Evolutionary conservation across 2,797 vertebrate genomes (phyloP), one percentile per base, ranked within the genome.

Genomic region (Acrocephalus scirpaceus): DNA sequence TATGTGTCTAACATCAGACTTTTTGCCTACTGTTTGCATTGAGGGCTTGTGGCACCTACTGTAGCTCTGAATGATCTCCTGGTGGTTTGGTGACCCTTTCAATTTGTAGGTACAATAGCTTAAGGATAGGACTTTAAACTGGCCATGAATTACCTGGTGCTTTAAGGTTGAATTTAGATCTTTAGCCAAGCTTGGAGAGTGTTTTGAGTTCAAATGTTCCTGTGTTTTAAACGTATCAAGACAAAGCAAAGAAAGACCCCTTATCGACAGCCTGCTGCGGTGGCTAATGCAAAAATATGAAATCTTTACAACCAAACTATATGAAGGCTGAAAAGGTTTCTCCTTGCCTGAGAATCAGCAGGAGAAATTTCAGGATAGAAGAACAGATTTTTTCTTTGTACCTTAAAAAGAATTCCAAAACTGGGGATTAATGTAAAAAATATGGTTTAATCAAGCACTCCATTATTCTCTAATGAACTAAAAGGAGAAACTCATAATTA

Each of bases 41-140:
- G 79, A 83, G 78, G 64, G 42, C 29, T 91, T 92, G 85, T 54
- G 65, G 77, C 76, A 90, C 74, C 88, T 96, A 82, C 88, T 87
- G 62, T 40, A 93, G 80, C 86, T 77, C 44, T 19, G 6, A 90
- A 91, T 54, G n/a, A n/a, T 78, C 69, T 87, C 93, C 92, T 66
- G 71, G 92, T 92, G 94, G 57, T 54, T 86, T 96, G 95, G 94
- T 96, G 95, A 96, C 91, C 86, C 88, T 86, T 96, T 96, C 90
- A 75, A 93, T 96, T 95, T 94, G 88, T 72, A 86, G 30, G 45
- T 79, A 96, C 92, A 95, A 97, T 96, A 92, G 83, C 93, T 69
- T 82, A 89, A 90, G 93, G 81, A 83, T 42, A 73, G 15, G 42
- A 36, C 83, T 95, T 96, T 88, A 85, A 94, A 90, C 82, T 84